Evolutionary conservation across 2,888 invertebrate genomes (phyloP).

Genomic region (Lacanobia wlatinum): DNA sequence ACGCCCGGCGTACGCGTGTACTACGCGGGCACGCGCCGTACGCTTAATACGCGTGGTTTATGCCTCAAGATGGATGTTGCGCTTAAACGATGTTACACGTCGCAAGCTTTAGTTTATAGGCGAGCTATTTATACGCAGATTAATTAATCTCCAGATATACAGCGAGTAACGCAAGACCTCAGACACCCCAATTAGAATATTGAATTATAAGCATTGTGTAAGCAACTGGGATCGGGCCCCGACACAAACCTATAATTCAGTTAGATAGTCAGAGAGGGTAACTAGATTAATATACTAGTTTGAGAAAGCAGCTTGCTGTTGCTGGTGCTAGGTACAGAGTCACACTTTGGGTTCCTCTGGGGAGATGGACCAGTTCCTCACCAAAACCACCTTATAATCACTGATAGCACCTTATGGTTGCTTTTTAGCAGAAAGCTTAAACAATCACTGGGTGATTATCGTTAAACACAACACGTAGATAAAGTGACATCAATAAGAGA

Average conservation of each 20-base stretch:
- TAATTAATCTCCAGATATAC: constrained; percentile 15
- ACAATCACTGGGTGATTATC: too few relatives aligned
- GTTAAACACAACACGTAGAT: too few relatives aligned
- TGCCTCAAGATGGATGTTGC: constrained; percentile 34
- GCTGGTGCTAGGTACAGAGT: neutral
- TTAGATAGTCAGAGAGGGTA: neutral
- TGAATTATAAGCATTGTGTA: constrained; percentile 12
- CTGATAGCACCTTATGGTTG: too few relatives aligned
- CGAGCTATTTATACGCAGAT: constrained; percentile 15
- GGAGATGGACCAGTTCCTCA: neutral
- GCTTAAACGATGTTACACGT: constrained; percentile 31
- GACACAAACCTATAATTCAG: neutral
- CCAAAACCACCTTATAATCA: too few relatives aligned
- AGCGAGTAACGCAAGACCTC: constrained; percentile 20
- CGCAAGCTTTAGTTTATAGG: constrained; percentile 42
- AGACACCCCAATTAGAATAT: constrained; percentile 18
- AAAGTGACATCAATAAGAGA: too few relatives aligned
- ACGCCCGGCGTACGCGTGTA: neutral
- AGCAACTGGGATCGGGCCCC: neutral
- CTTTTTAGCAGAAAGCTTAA: too few relatives aligned
- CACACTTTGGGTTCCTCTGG: neutral
- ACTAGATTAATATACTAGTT: neutral
- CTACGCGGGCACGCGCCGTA: constrained; percentile 4
- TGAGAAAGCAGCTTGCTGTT: neutral
- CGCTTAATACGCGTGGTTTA: constrained; percentile 25